Evolutionary conservation across 2,888 invertebrate genomes (phyloP), one percentile per base, ranked within the genome.

Genomic region (Venusia cambrica): DNA sequence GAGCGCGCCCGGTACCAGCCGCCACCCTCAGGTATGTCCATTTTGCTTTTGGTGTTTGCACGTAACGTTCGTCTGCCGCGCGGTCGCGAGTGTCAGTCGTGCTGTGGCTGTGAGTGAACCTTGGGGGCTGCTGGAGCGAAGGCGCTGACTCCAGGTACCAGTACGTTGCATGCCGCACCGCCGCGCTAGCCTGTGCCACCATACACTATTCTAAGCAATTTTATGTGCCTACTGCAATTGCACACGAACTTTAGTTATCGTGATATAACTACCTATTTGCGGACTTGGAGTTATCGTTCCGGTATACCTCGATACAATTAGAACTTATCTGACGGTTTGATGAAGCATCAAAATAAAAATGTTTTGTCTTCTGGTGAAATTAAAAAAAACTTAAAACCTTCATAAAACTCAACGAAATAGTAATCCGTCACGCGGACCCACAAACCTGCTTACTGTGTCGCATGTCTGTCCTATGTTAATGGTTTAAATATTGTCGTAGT

Each of bases 1-100:
- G 73, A 80, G 78, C 79, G 80, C 78, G 78, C 76, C 76, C 78
- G 67, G 78, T 78, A 62, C 76, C 83, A 78, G 87, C 83, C 83
- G 85, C 79, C 74, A 78, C 77, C 76, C 80, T 74, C 84, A 84
- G 85, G 84, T 84, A 85, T 76, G 84, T 83, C 73, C 85, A 85
- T 80, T 85, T 78, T 77, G 79, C 81, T 83, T 77, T 81, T 80
- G 85, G 83, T 81, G 84, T 80, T 75, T 71, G 83, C 73, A 68
- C 79, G 73, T 63, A 65, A 59, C 72, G 50, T 51, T 48, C 43
- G 78, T 57, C 55, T 65, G 66, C 59, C 67, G 74, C 70, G 70
- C 75, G 73, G 73, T 69, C 80, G 83, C 78, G 81, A 80, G 81
- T 83, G 83, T 68, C 74, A 67, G 72, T 74, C 73, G 75, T 74